phyloP scores from a whole-genome alignment of 2,797 vertebrate genomes.

The Anguilla megastoma region DNA sequence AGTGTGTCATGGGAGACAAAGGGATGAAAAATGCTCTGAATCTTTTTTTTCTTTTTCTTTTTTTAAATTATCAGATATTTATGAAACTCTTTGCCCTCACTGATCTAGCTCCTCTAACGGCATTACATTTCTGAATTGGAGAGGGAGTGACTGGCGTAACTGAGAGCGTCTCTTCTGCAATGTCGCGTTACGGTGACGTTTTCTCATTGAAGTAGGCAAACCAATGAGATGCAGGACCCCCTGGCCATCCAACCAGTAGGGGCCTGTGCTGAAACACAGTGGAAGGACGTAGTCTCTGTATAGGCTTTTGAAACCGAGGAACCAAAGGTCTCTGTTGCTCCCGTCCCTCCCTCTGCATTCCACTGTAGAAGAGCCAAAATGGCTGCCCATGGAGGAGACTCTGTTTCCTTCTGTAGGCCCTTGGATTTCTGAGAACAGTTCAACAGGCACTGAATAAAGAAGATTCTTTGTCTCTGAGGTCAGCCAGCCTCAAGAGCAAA shows the following conservation, averaged over 20 bases:
- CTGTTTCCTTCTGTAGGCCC: neutral
- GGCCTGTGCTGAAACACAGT: conserved; percentile 23
- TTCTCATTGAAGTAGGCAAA: conserved; percentile 35
- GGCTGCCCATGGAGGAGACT: conserved; percentile 1
- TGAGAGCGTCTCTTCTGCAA: conserved; percentile 42
- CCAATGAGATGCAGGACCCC: conserved; percentile 47
- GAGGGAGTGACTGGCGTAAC: conserved; percentile 11
- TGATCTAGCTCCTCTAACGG: conserved; percentile 19
- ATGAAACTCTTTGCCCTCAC: conserved; percentile 70
- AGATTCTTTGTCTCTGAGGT: conserved; percentile 62
- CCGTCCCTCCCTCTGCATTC: neutral
- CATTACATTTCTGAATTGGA: conserved; percentile 27
- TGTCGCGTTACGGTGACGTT: neutral
- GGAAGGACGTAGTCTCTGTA: conserved; percentile 27
- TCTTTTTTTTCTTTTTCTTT: conserved; percentile 49
- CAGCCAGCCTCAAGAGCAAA: conserved; percentile 71
- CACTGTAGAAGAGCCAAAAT: conserved; percentile 5
- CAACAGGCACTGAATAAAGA: conserved; percentile 34
- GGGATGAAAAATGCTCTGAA: conserved; percentile 58
- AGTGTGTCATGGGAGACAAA: conserved; percentile 49
- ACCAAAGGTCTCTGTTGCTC: neutral
- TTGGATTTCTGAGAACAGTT: conserved; percentile 28
- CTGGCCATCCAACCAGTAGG: conserved; percentile 76
- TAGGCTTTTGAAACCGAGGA: neutral
- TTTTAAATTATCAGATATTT: conserved; percentile 36